Evolutionary conservation across 2,113 vertebrate genomes (phyloP), one percentile per base, ranked within the genome.

Genomic region (Mastomys coucha): DNA sequence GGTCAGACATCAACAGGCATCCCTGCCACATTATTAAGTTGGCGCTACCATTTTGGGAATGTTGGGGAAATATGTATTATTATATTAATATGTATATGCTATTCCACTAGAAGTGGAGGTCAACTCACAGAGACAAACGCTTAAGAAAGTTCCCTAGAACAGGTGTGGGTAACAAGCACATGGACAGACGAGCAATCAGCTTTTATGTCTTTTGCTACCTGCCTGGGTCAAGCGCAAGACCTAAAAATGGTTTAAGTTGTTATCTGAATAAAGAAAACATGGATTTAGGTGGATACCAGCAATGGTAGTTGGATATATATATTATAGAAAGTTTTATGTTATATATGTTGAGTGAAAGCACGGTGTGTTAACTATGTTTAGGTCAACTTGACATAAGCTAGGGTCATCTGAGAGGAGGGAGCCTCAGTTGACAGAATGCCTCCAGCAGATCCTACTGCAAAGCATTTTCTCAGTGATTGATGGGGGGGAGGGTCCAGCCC

Each of bases 141-240:
- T 51, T 5, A 88, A 82, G 42, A 42, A 76, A 73, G 63, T 19
- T 58, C 20, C 45, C 39, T 65, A 45, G 58, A 42, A 65, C 63
- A 72, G 92, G 42, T 20, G 10, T 31, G 33, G 53, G 51, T 93
- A 84, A 78, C 85, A 95, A 31, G 70, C 20, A 1, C 86, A 75
- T 80, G 94, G 88, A n/a, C n/a, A n/a, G n/a, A 91, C 5, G 16
- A 92, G 56, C 76, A 26, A 5, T 76, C 0, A 7, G 0, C 69
- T 89, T 95, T 6, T 76, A 36, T 28, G 88, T 84, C 58, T 49
- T 93, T 97, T 45, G 93, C 36, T 65, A 94, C 94, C 94, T 96
- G 95, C 73, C 36, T 33, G 31, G 56, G 56, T 39, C 56, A 77
- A 36, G 26, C 85, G 92, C 58, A 76, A 81, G 56, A 77, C 92